These are phyloP conservation scores for Paratilapia polleni DNA, from an alignment of 2,113 vertebrate genomes.

Conservation along the genomic window DNA sequence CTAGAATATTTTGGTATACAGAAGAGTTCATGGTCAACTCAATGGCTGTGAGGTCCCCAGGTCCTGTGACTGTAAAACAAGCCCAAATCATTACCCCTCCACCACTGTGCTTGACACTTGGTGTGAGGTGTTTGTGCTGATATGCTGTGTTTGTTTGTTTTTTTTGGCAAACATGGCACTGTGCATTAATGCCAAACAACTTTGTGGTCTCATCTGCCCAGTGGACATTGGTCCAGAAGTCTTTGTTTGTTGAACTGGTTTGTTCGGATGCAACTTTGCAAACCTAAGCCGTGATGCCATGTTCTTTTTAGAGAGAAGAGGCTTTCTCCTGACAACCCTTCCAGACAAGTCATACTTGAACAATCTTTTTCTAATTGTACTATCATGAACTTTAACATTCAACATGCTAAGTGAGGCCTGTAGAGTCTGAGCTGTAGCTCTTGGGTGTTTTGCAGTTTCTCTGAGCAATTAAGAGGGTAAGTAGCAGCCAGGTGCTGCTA, in stretches of 20 bases:
- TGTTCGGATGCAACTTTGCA: too few relatives aligned
- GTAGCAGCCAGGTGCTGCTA: too few relatives aligned
- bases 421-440: background rate
- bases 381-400: background rate
- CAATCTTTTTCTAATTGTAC: background rate
- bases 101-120: background rate
- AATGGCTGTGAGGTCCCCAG: rapidly evolving
- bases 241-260: too few relatives aligned
- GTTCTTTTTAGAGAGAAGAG: background rate
- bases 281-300: too few relatives aligned
- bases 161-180: background rate
- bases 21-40: background rate
- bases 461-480: too few relatives aligned
- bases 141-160: background rate
- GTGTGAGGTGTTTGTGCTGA: background rate
- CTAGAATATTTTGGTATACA: background rate
- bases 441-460: background rate
- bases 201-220: background rate
- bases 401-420: background rate
- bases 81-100: background rate
- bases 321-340: background rate
- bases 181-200: background rate
- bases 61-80: background rate
- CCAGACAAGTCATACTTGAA: background rate
- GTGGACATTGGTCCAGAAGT: background rate